These are phyloP conservation scores for Drosophila hamatofila DNA, from an alignment of 2,888 invertebrate species.

Conservation along the genomic window DNA sequence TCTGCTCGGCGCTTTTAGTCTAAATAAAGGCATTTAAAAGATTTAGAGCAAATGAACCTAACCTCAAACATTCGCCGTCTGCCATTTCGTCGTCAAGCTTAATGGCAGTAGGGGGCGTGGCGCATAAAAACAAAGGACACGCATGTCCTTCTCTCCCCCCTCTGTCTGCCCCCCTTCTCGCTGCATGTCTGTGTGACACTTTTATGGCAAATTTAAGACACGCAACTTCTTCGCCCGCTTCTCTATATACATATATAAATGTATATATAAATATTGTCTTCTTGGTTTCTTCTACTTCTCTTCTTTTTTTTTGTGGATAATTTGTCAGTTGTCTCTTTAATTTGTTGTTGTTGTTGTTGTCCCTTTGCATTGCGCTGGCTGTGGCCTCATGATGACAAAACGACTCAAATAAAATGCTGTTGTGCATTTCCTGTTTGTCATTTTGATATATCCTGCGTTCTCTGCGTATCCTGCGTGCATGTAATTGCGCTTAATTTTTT, in stretches of 20 bases:
- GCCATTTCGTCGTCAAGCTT: constrained; percentile 66
- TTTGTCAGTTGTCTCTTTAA: constrained; percentile 72
- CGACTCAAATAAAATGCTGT: constrained; percentile 68
- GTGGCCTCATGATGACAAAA: constrained; percentile 58
- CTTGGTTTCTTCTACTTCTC: constrained; percentile 5
- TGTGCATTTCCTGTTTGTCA: constrained; percentile 67
- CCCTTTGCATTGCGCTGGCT: constrained; percentile 28
- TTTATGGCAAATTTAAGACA: constrained; percentile 81
- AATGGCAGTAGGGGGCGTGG: constrained; percentile 64
- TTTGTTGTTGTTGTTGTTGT: constrained; percentile 59
- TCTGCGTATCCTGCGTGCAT: constrained; percentile 52
- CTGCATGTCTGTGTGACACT: constrained; percentile 64
- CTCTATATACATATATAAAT: neutral
- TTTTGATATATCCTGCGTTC: constrained; percentile 29
- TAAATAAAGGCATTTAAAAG: constrained; percentile 82
- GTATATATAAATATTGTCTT: constrained; percentile 17
- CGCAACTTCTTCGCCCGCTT: constrained; percentile 63
- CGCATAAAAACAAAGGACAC: constrained; percentile 80
- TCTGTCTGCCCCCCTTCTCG: neutral
- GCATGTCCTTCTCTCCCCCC: constrained; percentile 64
- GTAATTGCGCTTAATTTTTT: constrained; percentile 75
- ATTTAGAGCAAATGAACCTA: constrained; percentile 82
- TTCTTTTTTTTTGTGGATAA: constrained; percentile 32
- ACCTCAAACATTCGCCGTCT: constrained; percentile 74
- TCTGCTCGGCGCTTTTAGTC: constrained; percentile 79